Percentiles rank a stretch among this genome's conserved stretches.
Evolutionary conservation across 2,888 invertebrate species (phyloP).

Genomic region (Phragmatobia fuliginosa): DNA sequence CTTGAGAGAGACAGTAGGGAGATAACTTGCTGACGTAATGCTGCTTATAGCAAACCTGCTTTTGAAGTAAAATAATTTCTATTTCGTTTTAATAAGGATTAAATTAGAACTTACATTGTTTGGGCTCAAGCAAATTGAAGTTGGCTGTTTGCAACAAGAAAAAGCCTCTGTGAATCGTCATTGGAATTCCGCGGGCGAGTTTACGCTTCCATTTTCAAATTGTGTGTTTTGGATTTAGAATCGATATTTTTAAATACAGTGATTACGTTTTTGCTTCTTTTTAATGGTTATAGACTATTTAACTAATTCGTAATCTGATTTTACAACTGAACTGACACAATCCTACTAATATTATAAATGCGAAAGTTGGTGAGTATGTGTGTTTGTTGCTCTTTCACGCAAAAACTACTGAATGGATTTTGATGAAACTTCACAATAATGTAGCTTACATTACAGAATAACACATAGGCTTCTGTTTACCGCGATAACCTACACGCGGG

Average conservation of each 20-base stretch:
- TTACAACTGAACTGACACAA: neutral
- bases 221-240: constrained; percentile 70
- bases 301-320: no score
- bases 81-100: constrained; percentile 16
- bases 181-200: constrained; percentile 84
- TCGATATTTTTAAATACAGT: constrained; percentile 48
- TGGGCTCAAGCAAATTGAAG: constrained; percentile 34
- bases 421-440: no score
- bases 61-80: constrained; percentile 16
- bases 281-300: no score
- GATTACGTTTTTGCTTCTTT: constrained; percentile 4
- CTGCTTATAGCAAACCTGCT: constrained; percentile 21
- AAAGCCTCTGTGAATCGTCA: constrained; percentile 85
- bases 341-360: no score
- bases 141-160: constrained; percentile 76
- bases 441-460: no score
- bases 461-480: no score
- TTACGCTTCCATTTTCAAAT: constrained; percentile 76
- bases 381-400: no score
- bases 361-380: no score
- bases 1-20: constrained; percentile 83
- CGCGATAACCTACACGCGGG: no score
- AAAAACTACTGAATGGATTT: no score
- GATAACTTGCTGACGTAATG: constrained; percentile 71
- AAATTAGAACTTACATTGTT: constrained; percentile 23